phyloP scores from a whole-genome alignment of 1,140 invertebrate species.

The Drosophila repleta region DNA sequence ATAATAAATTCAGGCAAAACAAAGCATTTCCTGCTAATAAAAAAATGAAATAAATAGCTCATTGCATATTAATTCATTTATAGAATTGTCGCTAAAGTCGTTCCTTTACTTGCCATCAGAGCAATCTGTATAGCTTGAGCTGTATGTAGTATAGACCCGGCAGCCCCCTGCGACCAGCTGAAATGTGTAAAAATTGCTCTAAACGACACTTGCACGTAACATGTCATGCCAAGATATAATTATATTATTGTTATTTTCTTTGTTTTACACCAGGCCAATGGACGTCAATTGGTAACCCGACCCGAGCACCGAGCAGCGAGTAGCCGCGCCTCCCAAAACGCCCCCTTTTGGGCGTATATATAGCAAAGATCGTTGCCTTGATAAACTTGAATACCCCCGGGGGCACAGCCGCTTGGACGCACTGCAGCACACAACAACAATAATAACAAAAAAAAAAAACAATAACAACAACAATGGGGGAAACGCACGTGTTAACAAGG shows the following conservation, averaged over 20 bases:
- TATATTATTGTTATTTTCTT: conserved; percentile 71
- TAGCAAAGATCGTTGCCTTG: conserved; percentile 59
- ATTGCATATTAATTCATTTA: neutral
- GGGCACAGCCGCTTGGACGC: conserved; percentile 18
- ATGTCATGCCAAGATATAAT: conserved; percentile 78
- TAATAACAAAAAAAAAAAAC: conserved; percentile 30
- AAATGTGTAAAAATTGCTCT: conserved; percentile 64
- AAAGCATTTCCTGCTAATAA: no score
- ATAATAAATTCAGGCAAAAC: no score
- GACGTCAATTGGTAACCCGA: conserved; percentile 20
- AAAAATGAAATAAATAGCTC: neutral
- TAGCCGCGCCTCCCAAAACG: neutral
- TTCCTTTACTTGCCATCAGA: neutral
- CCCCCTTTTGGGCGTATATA: conserved; percentile 36
- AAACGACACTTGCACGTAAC: conserved; percentile 74
- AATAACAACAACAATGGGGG: conserved; percentile 45
- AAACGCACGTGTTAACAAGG: conserved; percentile 81
- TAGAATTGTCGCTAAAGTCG: no score
- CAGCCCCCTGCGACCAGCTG: neutral
- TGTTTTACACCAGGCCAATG: conserved; percentile 49
- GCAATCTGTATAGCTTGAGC: neutral
- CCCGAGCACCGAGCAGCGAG: neutral
- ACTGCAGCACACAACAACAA: conserved; percentile 30
- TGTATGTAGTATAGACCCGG: neutral
- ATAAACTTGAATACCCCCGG: conserved; percentile 59